Evolutionary conservation across 2,888 invertebrate species (phyloP).

Genomic region (Unio pictorum): DNA sequence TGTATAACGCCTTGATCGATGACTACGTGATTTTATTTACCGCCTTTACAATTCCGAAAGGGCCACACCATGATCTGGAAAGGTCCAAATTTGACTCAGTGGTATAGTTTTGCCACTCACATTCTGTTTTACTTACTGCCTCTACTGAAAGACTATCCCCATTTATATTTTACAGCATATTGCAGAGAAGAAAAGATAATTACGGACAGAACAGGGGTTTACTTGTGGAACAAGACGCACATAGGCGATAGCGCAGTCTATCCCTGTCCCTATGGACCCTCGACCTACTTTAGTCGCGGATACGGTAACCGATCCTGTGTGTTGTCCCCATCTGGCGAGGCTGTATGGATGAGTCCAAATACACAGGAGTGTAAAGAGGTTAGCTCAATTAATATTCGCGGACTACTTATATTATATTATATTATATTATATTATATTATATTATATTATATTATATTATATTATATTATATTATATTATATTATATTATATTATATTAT

Average conservation of each 20-base stretch:
- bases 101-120: too few species aligned
- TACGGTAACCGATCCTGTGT: constrained; percentile 36
- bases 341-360: constrained; percentile 36
- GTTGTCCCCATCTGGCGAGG: constrained; percentile 20
- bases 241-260: constrained; percentile 26
- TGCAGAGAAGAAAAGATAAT: constrained; percentile 33
- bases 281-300: constrained; percentile 6
- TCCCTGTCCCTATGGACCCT: constrained; percentile 36
- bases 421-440: neutral
- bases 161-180: constrained; percentile 13
- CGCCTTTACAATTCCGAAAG: too few species aligned
- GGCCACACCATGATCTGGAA: too few species aligned
- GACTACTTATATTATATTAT: neutral
- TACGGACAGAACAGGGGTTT: constrained; percentile 41
- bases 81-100: too few species aligned
- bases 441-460: neutral
- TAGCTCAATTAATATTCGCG: neutral
- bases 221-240: constrained; percentile 40
- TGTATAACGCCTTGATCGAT: too few species aligned
- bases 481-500: too few species aligned
- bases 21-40: too few species aligned
- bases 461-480: too few species aligned
- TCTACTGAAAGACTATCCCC: constrained; percentile 7
- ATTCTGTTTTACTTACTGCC: neutral
- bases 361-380: constrained; percentile 44